phyloP scores from a whole-genome alignment of 2,888 invertebrate species.

The Heliconius erato region DNA sequence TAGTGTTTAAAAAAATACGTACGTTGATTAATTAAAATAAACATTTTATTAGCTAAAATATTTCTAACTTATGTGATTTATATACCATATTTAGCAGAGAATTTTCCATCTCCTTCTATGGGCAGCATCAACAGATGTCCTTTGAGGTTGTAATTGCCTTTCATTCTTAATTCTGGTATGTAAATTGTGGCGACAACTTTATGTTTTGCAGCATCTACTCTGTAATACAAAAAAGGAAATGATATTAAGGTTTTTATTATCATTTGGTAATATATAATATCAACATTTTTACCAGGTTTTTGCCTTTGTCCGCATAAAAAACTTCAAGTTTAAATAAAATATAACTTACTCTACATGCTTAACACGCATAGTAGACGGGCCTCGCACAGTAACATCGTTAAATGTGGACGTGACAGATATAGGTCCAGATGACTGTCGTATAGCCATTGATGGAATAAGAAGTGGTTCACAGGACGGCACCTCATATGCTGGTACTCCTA shows the following conservation, averaged over 20 bases:
- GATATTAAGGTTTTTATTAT: not conserved
- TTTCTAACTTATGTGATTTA: conserved; percentile 49
- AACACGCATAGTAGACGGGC: conserved; percentile 86
- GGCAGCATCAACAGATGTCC: conserved; percentile 91
- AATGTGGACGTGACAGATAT: conserved; percentile 87
- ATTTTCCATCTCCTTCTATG: conserved; percentile 88
- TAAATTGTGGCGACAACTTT: conserved; percentile 86
- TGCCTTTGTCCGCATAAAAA: not conserved
- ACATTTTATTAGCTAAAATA: not conserved
- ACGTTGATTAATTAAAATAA: not conserved
- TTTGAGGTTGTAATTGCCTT: conserved; percentile 87
- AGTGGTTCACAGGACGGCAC: conserved; percentile 89
- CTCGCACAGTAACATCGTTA: conserved; percentile 86
- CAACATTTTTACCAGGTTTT: not conserved
- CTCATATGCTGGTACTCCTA: conserved; percentile 86
- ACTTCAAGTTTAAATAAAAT: not conserved
- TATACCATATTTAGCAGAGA: conserved; percentile 90
- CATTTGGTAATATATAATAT: not conserved
- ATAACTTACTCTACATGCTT: conserved; percentile 86
- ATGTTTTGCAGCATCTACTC: conserved; percentile 85
- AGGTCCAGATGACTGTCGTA: conserved; percentile 87
- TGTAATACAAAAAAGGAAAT: conserved; percentile 59
- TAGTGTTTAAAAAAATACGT: not conserved
- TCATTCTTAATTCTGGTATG: conserved; percentile 88
- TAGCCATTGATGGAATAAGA: conserved; percentile 85